These are phyloP conservation scores for human (Homo sapiens) DNA, from an alignment of 2,113 vertebrate species.

Conservation along the genomic window DNA sequence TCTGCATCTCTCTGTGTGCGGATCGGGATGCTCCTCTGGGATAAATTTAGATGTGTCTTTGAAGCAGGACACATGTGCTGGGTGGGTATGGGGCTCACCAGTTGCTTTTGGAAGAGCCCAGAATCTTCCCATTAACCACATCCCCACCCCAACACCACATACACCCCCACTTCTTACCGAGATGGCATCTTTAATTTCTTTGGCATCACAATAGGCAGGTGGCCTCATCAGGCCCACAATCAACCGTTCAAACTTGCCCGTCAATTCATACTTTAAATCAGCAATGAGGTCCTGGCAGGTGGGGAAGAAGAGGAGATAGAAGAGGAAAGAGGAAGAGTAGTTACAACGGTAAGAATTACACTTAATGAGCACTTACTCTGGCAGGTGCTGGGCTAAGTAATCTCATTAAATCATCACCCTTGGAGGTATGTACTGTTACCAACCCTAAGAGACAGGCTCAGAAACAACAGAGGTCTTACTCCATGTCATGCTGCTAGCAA, in stretches of 20 bases:
- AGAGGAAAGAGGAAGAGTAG: neutral
- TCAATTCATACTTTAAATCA: slow-evolving; percentile 97
- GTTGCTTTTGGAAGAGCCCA: rapidly evolving
- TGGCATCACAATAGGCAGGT: slow-evolving; percentile 93
- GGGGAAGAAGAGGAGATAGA: neutral
- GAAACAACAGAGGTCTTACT: neutral
- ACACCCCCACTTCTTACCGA: slow-evolving; percentile 82
- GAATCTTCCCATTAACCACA: neutral
- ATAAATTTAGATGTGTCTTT: too few species aligned
- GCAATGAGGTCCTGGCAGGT: slow-evolving; percentile 92
- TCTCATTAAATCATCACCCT: neutral
- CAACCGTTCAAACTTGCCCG: slow-evolving; percentile 96
- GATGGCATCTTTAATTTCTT: slow-evolving; percentile 95
- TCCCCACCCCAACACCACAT: rapidly evolving
- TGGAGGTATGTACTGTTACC: neutral
- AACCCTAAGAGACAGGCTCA: neutral
- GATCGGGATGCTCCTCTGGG: neutral
- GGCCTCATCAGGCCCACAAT: slow-evolving; percentile 95
- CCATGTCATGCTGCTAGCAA: neutral
- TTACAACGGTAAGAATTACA: neutral
- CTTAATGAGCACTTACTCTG: neutral
- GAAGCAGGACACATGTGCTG: neutral
- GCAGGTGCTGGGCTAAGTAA: neutral
- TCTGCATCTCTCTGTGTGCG: neutral
- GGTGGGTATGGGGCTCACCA: too few species aligned